Evolutionary conservation across 1,140 invertebrate genomes (phyloP), one percentile per base, ranked within the genome.

Genomic region (Neotoxoptera formosana): DNA sequence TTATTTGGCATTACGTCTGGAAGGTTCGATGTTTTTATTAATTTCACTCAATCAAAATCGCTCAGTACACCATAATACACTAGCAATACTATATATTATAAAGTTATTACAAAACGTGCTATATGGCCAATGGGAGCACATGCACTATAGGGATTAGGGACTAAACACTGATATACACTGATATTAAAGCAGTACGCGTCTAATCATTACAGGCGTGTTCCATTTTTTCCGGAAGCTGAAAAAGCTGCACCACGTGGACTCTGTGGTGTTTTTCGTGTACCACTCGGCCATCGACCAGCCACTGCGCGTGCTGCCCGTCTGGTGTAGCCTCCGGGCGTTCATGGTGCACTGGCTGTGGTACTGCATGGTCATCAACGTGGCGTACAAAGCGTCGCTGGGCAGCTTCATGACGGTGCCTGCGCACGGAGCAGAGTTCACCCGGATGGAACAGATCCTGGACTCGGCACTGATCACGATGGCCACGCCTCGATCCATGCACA

Each of bases 371-470:
- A 94, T 94, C 23, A 94, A 93, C 36, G 94, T 94, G 25, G 94
- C 94, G 21, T 94, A 94, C 94, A 94, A 94, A 83, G 94, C 94
- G 7, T 94, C 93, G 17, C 48, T 94, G 23, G 94, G 94, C 17
- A 94, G 94, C 23, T 94, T 94, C 87, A 94, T 94, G 91, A 94
- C 94, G 21, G 93, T 94, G 14, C 94, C 94, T 34, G 45, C 60
- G 48, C 93, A 93, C 56, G 94, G 93, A 4, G 45, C 51, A 20
- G 94, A 94, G 83, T 94, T 94, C 91, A 94, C 93, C 7, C 93
- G 76, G 21, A 93, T 94, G 45, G 86, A 92, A 2, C 93, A 94
- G 51, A 91, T 94, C 8, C 81, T 94, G 20, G 56, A 94, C 23
- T 94, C 94, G 30, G 53, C 76, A 0, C 48, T 94, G 45, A 53